Percentiles rank a stretch among this genome's conserved stretches.
Conservation (phyloP, 2,797 vertebrate species). For the Lophotriccus pileatus region DNA sequence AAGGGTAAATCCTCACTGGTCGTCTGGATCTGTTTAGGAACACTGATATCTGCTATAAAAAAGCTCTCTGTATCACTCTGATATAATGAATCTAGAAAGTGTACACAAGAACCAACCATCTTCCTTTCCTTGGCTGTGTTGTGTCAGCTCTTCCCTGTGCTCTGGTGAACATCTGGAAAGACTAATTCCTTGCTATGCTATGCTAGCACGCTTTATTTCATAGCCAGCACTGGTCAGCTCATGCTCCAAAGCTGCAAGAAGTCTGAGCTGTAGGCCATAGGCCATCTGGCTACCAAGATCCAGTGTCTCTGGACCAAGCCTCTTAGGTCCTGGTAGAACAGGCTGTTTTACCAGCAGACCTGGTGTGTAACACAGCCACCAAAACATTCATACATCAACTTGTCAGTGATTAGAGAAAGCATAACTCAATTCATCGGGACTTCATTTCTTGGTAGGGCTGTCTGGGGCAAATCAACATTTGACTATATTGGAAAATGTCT, state of each 20-base stretch:
- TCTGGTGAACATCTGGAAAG: constrained; percentile 42
- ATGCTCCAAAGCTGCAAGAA: background rate
- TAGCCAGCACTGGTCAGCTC: background rate
- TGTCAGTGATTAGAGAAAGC: background rate
- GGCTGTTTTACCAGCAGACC: background rate
- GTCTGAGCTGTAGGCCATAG: background rate
- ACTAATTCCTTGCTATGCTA: background rate
- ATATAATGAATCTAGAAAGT: constrained; percentile 1
- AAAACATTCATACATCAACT: background rate
- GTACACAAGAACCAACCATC: background rate
- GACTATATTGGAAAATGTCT: background rate
- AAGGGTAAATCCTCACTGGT: constrained; percentile 4
- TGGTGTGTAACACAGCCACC: background rate
- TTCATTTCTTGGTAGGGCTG: background rate
- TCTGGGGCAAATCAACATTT: background rate
- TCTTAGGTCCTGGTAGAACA: background rate
- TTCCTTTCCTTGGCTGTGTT: background rate
- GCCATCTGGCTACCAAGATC: background rate
- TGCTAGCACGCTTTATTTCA: background rate
- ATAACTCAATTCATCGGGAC: background rate
- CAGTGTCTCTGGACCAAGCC: background rate
- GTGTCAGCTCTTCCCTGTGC: constrained; percentile 1
- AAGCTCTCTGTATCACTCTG: background rate
- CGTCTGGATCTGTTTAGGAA: constrained; percentile 55
- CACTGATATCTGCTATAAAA: constrained; percentile 23